Conservation (phyloP, 2,113 vertebrate species). For the Sitta europaea region DNA sequence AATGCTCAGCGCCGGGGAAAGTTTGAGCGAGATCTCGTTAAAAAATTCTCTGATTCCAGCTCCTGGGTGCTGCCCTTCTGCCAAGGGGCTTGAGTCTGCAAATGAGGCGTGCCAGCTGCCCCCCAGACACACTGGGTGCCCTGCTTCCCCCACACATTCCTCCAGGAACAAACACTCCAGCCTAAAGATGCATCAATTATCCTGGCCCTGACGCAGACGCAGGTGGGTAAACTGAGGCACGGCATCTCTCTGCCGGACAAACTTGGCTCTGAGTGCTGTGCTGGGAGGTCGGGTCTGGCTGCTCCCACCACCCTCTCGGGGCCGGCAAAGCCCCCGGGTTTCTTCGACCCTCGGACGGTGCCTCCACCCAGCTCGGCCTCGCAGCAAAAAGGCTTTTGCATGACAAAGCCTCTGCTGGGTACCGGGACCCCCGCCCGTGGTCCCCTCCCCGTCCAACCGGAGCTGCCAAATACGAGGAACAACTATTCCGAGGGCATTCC, state of each 20-base stretch:
- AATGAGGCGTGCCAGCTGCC: neutral
- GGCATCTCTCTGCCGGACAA: fast-evolving
- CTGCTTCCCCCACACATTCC: fast-evolving
- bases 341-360: neutral
- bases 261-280: fast-evolving
- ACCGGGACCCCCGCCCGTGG: neutral
- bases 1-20: neutral
- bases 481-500: neutral
- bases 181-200: neutral
- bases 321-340: neutral
- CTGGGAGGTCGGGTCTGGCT: fast-evolving
- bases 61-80: neutral
- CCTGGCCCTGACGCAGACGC: fast-evolving
- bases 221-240: constrained; percentile 30
- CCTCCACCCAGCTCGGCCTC: neutral
- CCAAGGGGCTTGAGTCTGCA: neutral
- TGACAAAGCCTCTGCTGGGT: neutral
- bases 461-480: neutral
- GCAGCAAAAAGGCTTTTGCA: neutral
- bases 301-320: neutral
- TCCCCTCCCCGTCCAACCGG: neutral
- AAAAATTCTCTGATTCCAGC: neutral
- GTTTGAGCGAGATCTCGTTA: neutral
- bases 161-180: neutral
- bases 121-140: neutral